Evolutionary conservation across 1,140 invertebrate genomes (phyloP), one percentile per base, ranked within the genome.

Genomic region (Hycleus phaleratus): DNA sequence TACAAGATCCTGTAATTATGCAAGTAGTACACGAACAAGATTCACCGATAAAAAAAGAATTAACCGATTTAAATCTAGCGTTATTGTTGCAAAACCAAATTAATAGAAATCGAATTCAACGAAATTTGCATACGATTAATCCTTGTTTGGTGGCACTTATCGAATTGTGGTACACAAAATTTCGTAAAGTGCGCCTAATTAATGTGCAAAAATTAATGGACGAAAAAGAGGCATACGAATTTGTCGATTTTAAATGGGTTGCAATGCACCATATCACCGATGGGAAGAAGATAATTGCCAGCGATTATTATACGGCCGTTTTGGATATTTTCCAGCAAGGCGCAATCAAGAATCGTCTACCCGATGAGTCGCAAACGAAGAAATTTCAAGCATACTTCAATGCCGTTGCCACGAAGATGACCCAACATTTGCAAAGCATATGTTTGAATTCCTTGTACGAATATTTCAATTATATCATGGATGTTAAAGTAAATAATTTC

Each of bases 351-450:
- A 86, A 87, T 65, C 78, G 82, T 62, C 79, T 94, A 54, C 88
- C 90, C 5, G 81, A 83, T 55, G 78, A 81, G 7, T 79, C 84
- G 46, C 81, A 86, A 59, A 79, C 78, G 42, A 78, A 77, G 5
- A 79, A 82, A 67, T 81, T 88, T 64, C 81, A 82, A 66, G 80
- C 82, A 48, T 93, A 94, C 75, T 94, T 88, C 67, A 87, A 92
- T 68, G 90, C 89, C 66, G 81, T 93, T 1, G 85, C 87, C 6
- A 85, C 85, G n/a, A 77, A 95, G 12, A 95, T 95, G 92, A 88
- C 90, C 3, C 84, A 85, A 61, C 88, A 93, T 66, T 73, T 95
- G 25, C 88, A 92, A 72, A 81, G 80, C 26, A 71, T 94, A 26
- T 88, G 86, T 59, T 74, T 92, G 11, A 82, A 85, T 61, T 93